Conservation (phyloP, 2,113 vertebrate species). For the Rhinichthys klamathensis region DNA sequence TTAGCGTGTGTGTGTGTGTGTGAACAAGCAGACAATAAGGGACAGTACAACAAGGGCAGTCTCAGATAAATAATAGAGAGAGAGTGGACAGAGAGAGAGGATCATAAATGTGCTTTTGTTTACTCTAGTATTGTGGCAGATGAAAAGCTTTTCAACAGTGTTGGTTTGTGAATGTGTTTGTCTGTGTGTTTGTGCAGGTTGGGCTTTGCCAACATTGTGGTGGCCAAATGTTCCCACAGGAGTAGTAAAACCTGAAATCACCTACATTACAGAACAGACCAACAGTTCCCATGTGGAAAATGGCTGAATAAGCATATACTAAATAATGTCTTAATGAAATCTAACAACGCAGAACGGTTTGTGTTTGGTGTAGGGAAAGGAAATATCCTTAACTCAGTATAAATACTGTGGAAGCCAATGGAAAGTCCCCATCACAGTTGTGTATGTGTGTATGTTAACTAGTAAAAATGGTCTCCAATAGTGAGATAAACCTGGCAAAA, state of each 20-base stretch:
- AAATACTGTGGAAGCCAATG: too few species aligned
- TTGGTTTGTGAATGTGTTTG: conserved; percentile 25
- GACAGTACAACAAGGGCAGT: conserved; percentile 58
- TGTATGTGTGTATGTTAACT: too few species aligned
- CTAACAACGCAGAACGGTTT: neutral
- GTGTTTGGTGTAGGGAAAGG: neutral
- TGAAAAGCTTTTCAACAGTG: conserved; percentile 64
- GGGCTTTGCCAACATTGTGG: conserved; percentile 22
- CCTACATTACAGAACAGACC: neutral
- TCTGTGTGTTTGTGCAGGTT: conserved; percentile 23
- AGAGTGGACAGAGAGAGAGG: neutral
- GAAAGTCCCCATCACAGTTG: too few species aligned
- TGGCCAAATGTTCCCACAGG: neutral
- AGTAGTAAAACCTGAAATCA: conserved; percentile 18
- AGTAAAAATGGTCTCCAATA: neutral
- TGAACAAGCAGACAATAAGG: conserved; percentile 58
- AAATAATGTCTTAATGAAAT: neutral
- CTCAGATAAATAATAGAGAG: conserved; percentile 64
- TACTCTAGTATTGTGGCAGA: conserved; percentile 72
- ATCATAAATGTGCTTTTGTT: conserved; percentile 64
- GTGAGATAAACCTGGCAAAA: neutral
- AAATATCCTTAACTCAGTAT: neutral
- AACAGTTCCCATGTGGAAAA: neutral
- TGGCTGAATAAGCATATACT: neutral
- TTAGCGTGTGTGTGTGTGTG: neutral